Base-by-base conservation (phyloP, 2,888 invertebrate genomes). In the Mimumesa dahlbomi region DNA sequence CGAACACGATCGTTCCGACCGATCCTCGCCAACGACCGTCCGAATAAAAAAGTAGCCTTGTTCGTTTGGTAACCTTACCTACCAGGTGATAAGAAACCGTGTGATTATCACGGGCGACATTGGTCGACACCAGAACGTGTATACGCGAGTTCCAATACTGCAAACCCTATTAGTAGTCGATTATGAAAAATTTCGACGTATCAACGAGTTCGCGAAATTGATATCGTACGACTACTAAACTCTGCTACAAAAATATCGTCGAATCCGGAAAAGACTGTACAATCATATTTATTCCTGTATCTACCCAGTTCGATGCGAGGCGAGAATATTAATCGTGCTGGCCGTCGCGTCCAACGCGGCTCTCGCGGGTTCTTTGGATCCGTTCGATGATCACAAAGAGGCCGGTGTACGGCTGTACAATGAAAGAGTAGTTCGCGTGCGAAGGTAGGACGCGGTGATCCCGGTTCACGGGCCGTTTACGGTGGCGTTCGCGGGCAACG, bases 381-480 rank as follows among this genome's bases (percentile, higher is more conserved):
- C 21, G 21, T 22, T 22, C 43, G 54, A 45, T 31, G 49, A 50
- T 49, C 57, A 19, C 57, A 50, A 52, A 46, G 45, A 57, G 6
- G 25, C 31, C 13, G 21, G 46, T 31, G 13, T 16, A 46, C 49
- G 54, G 22, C n/a, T 21, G n/a, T 11, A 38, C 18, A 9, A 42
- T 18, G n/a, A n/a, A 11, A 43, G 16, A 49, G 31, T 46, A 14
- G 16, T 22, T 25, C 21, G 50, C 22, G 13, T 0, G 49, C 14
- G 16, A 31, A 16, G 13, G 31, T n/a, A 34, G 50, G 16, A 1
- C 46, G 13, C 1, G 11, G 13, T 11, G 25, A 22, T 2, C 18
- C 14, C 40, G 1, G 4, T 9, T 79, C 81, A 79, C 58, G 79
- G 79, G 5, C 81, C 79, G 38, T 21, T 79, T 40, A 62, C 64